Evolutionary conservation across 1,140 invertebrate species (phyloP).

Genomic region (Laupala kohalensis): DNA sequence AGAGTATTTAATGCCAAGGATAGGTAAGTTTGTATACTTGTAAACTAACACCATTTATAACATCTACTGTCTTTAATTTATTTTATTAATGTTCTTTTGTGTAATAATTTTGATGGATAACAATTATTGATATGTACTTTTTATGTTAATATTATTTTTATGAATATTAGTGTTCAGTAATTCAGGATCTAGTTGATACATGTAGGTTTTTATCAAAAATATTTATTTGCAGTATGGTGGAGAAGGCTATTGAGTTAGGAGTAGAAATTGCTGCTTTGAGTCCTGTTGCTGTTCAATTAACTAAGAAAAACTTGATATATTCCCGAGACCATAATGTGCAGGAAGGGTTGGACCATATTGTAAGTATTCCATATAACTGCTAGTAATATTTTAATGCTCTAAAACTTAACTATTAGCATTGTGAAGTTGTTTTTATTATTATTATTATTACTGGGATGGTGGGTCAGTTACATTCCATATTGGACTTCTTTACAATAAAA

Average conservation of each 20-base stretch:
- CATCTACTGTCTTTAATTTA: no score
- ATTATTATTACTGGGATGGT: no score
- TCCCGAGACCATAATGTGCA: slow-evolving; percentile 75
- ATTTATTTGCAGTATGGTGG: slow-evolving; percentile 46
- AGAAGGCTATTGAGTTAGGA: slow-evolving; percentile 57
- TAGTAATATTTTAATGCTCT: no score
- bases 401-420: no score
- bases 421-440: no score
- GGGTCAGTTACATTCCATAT: no score
- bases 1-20: slow-evolving; percentile 57
- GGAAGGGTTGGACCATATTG: slow-evolving; percentile 77
- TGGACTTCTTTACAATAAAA: no score
- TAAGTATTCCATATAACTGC: slow-evolving; percentile 42
- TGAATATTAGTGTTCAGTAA: not conserved
- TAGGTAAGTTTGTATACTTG: slow-evolving; percentile 32
- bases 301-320: slow-evolving; percentile 72
- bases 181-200: no score
- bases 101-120: not conserved
- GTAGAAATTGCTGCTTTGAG: slow-evolving; percentile 74
- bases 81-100: not conserved
- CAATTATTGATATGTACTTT: not conserved
- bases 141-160: no score
- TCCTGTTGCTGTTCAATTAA: slow-evolving; percentile 85
- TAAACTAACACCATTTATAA: not conserved
- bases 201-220: no score